phyloP scores from a whole-genome alignment of 2,113 vertebrate species.

The Nanorana parkeri region DNA sequence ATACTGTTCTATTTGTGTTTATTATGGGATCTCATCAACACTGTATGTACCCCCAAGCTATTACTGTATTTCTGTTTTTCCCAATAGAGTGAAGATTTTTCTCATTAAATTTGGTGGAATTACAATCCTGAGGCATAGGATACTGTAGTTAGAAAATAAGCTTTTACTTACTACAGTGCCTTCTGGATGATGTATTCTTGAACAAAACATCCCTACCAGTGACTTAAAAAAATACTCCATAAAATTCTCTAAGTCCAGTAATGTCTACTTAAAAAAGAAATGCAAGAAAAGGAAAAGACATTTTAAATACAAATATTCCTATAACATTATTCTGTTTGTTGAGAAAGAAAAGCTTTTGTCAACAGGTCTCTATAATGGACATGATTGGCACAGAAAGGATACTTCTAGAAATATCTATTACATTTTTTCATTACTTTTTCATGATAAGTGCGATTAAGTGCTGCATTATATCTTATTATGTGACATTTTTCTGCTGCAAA shows the following conservation, averaged over 20 bases:
- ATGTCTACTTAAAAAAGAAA: background rate
- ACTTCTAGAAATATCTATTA: constrained; percentile 45
- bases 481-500: constrained; percentile 44
- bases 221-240: background rate
- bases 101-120: background rate
- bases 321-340: constrained; percentile 16
- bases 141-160: background rate
- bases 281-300: background rate
- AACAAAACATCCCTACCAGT: constrained; percentile 3
- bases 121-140: background rate
- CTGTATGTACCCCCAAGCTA: background rate
- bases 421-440: constrained; percentile 56
- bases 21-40: background rate
- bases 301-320: constrained; percentile 24
- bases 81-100: background rate
- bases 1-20: background rate
- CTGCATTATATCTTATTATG: constrained; percentile 55
- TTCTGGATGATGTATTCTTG: constrained; percentile 1
- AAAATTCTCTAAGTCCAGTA: background rate
- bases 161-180: background rate
- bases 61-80: background rate
- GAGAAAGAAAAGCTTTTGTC: constrained; percentile 11
- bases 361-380: constrained; percentile 48
- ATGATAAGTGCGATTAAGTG: constrained; percentile 54
- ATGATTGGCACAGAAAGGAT: constrained; percentile 25